Conservation (phyloP, 2,888 invertebrate species). For the Pimpla rufipes region DNA sequence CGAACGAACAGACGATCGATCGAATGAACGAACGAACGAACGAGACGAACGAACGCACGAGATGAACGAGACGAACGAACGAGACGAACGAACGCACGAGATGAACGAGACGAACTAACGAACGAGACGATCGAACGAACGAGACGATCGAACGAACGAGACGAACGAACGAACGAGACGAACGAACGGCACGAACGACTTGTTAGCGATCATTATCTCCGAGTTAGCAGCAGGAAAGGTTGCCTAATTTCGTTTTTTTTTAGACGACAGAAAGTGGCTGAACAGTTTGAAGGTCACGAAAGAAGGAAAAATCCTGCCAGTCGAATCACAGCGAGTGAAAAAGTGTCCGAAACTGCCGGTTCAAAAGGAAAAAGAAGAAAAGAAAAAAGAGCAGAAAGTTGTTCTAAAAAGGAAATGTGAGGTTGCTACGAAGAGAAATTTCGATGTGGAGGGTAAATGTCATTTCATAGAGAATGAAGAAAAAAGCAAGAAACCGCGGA, state of each 20-base stretch:
- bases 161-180: too few relatives aligned
- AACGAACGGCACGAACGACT: too few relatives aligned
- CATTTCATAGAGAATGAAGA: background rate
- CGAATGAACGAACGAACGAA: too few relatives aligned
- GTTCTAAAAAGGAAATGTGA: background rate
- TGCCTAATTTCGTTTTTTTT: background rate
- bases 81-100: too few relatives aligned
- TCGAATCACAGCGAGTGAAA: background rate
- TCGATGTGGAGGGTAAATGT: background rate
- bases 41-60: too few relatives aligned
- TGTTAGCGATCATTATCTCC: too few relatives aligned
- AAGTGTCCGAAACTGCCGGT: background rate
- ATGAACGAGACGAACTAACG: too few relatives aligned
- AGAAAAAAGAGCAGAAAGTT: background rate
- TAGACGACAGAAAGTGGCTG: background rate
- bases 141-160: too few relatives aligned
- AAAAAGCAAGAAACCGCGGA: background rate
- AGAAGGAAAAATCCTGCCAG: background rate
- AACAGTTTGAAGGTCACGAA: background rate
- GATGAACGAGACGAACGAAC: too few relatives aligned
- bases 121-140: too few relatives aligned
- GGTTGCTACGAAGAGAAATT: background rate
- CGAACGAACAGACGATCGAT: too few relatives aligned
- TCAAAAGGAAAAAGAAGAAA: background rate
- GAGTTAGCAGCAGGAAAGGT: background rate